phyloP scores from a whole-genome alignment of 2,113 vertebrate species.

The Ammodytes dubius region DNA sequence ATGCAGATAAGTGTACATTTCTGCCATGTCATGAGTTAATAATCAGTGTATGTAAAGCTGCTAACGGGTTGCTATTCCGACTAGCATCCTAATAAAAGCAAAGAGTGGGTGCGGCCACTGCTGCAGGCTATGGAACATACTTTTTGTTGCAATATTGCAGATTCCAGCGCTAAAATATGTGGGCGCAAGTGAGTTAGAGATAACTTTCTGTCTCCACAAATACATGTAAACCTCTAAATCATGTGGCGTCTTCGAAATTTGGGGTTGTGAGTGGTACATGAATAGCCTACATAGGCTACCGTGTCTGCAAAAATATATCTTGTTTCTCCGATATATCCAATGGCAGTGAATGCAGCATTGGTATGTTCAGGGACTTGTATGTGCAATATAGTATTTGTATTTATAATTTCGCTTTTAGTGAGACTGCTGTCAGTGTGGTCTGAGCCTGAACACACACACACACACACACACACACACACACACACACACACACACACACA shows the following conservation, averaged over 20 bases:
- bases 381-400: not conserved
- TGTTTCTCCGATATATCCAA: not conserved
- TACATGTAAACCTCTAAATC: constrained; percentile 17
- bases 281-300: no score
- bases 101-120: constrained; percentile 29
- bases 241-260: not conserved
- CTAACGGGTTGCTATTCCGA: not conserved
- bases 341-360: not conserved
- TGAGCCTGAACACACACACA: not conserved
- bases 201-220: constrained; percentile 41
- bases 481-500: not conserved
- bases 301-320: not conserved
- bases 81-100: not conserved
- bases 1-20: not conserved
- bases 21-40: not conserved
- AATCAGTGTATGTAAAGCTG: not conserved
- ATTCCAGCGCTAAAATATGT: constrained; percentile 38
- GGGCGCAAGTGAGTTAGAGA: constrained; percentile 40
- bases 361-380: not conserved
- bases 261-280: no score
- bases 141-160: constrained; percentile 28
- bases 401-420: not conserved
- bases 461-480: not conserved
- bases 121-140: constrained; percentile 40
- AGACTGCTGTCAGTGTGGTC: not conserved